phyloP scores from a whole-genome alignment of 2,113 vertebrate species.

The Dendrocopos noguchii region DNA sequence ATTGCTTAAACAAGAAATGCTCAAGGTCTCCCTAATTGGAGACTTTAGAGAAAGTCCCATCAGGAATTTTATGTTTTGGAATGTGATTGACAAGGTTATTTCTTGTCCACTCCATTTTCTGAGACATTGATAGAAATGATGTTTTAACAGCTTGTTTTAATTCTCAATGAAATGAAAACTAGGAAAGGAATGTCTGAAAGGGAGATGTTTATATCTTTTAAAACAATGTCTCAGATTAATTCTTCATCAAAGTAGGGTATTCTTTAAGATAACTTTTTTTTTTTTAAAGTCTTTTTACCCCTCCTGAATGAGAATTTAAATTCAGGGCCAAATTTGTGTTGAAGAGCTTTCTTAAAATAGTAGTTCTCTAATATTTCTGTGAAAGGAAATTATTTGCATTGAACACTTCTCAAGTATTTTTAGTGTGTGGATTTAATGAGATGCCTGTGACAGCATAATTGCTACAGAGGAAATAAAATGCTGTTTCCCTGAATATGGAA shows the following conservation, averaged over 20 bases:
- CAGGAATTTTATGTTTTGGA: not conserved
- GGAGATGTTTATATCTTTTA: not conserved
- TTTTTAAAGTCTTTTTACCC: fast-evolving
- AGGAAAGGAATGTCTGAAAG: not conserved
- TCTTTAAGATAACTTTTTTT: not conserved
- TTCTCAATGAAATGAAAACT: not conserved
- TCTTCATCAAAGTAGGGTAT: not conserved
- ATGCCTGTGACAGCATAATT: not conserved
- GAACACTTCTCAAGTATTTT: not conserved
- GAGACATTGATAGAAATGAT: not conserved
- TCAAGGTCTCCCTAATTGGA: not conserved
- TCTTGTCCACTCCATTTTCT: not conserved
- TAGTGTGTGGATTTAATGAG: not conserved
- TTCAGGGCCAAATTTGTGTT: not conserved
- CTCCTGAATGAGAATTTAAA: not conserved
- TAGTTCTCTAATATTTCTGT: not conserved
- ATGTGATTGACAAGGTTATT: not conserved
- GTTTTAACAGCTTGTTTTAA: not conserved
- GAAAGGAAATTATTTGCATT: not conserved
- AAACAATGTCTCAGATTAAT: not conserved
- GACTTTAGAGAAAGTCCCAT: not conserved
- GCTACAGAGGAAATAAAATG: not conserved
- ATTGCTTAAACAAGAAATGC: not conserved
- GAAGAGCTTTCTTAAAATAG: not conserved
- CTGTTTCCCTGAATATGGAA: not conserved